Evolutionary conservation across 2,113 vertebrate species (phyloP).

Genomic region (Chamaetylas fuelleborni): DNA sequence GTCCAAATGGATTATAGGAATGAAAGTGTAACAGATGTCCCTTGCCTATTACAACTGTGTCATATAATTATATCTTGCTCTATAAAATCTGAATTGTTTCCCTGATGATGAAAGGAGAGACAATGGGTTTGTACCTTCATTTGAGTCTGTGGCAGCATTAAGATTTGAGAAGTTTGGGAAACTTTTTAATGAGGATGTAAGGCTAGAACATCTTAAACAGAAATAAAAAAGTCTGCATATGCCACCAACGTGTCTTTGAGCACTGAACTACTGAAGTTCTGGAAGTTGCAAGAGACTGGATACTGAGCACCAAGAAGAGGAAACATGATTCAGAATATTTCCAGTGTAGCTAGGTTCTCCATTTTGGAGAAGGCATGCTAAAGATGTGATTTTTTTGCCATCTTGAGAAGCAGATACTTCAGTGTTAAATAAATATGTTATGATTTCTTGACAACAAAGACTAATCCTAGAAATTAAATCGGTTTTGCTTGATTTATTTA

Average conservation of each 20-base stretch:
- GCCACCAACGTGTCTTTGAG: background rate
- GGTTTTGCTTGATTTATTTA: background rate
- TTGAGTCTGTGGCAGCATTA: background rate
- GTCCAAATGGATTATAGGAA: conserved; percentile 52
- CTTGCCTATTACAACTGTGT: background rate
- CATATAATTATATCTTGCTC: background rate
- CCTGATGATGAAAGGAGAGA: background rate
- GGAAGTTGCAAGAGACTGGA: background rate
- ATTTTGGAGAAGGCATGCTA: conserved; percentile 9
- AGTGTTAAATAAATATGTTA: background rate
- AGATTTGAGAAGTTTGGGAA: background rate
- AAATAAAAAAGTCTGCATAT: background rate
- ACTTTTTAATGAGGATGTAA: background rate
- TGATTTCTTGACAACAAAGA: background rate
- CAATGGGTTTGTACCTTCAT: background rate
- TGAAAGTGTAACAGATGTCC: conserved; percentile 48
- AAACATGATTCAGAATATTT: conserved; percentile 7
- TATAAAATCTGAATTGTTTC: background rate
- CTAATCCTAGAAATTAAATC: background rate
- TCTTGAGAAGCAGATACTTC: background rate
- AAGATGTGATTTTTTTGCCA: background rate
- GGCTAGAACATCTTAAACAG: background rate
- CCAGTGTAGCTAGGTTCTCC: background rate
- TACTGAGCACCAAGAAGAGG: background rate
- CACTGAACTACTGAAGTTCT: background rate